A percentile compares a stretch with the other conserved stretches of the same genome.
Conservation (phyloP, 2,888 invertebrate species). For the Dichetophora obliterata region DNA sequence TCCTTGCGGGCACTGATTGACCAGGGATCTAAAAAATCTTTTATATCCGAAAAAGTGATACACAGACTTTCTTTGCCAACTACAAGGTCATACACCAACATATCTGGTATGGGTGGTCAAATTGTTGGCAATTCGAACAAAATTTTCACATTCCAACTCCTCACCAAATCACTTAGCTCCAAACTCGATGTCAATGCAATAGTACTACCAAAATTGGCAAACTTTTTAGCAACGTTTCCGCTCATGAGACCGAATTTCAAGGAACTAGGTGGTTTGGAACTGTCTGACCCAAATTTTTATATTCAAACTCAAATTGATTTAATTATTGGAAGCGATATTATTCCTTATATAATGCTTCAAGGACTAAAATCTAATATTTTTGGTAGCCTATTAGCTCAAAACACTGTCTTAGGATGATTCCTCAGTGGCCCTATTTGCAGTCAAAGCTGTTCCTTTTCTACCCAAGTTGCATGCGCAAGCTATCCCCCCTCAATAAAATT, state of each 20-base stretch:
- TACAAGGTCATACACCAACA: constrained; percentile 2
- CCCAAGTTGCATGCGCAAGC: no score
- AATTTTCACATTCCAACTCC: constrained; percentile 4
- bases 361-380: no score
- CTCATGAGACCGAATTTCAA: neutral
- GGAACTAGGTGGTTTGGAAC: neutral
- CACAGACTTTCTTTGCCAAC: constrained; percentile 8
- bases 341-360: no score
- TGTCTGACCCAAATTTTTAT: constrained; percentile 33
- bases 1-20: constrained; percentile 35
- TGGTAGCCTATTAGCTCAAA: no score
- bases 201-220: neutral
- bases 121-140: constrained; percentile 21
- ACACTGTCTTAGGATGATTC: no score
- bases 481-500: no score
- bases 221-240: neutral
- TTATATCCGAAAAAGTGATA: constrained; percentile 22
- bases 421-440: no score
- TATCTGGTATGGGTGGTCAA: constrained; percentile 22
- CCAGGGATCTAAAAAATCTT: constrained; percentile 33
- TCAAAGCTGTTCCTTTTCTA: no score
- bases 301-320: constrained; percentile 1
- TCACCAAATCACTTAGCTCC: neutral
- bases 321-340: no score
- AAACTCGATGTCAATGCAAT: neutral